These are phyloP conservation scores for Amblyjoppa proteus DNA, from an alignment of 2,888 invertebrate species.

Conservation along the genomic window DNA sequence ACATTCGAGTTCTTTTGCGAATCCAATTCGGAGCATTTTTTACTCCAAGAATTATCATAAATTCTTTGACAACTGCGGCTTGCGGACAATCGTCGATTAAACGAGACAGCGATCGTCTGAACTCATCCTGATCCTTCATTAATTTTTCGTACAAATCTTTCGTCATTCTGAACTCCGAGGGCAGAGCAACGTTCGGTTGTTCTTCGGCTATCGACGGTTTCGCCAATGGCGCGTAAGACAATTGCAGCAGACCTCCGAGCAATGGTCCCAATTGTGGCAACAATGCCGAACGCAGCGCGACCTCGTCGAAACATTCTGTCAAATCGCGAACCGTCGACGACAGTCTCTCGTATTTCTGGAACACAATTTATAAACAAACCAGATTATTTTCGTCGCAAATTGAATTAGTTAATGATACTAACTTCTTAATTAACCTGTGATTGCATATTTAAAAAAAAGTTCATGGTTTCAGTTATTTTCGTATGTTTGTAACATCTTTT, in stretches of 20 bases:
- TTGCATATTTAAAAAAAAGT: background rate
- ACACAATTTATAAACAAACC: constrained; percentile 68
- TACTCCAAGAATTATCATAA: constrained; percentile 88
- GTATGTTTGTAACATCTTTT: no score
- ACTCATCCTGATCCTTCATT: constrained; percentile 86
- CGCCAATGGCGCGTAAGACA: constrained; percentile 89
- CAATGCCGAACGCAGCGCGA: constrained; percentile 74
- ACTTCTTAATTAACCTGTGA: background rate
- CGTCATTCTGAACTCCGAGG: constrained; percentile 86
- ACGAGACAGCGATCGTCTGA: constrained; percentile 85
- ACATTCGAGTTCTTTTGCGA: constrained; percentile 87
- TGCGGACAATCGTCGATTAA: constrained; percentile 87
- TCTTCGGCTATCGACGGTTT: constrained; percentile 85
- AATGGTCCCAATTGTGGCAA: constrained; percentile 82
- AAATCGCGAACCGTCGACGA: constrained; percentile 87
- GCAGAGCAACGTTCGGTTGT: constrained; percentile 26
- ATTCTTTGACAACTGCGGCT: constrained; percentile 88
- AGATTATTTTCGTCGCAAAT: background rate
- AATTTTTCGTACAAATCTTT: constrained; percentile 86
- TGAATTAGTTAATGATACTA: background rate
- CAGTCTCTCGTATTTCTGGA: constrained; percentile 86
- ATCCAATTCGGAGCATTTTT: constrained; percentile 88
- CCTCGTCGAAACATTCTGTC: constrained; percentile 81
- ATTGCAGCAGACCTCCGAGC: constrained; percentile 89
- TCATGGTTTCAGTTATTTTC: background rate